Conservation (phyloP, 2,797 vertebrate genomes). For the Channa striata region DNA sequence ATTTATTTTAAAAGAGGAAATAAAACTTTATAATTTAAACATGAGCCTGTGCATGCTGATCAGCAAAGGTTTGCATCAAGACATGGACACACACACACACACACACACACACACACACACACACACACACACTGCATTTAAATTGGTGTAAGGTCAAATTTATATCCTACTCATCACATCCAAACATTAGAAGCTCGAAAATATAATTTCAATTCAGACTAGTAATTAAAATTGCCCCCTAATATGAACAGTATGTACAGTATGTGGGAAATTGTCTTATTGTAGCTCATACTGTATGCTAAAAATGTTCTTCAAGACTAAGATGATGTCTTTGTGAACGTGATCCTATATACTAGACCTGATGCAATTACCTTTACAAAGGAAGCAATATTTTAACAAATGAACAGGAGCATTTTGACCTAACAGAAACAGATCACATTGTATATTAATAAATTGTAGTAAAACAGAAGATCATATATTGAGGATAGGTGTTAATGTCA, state of each 20-base stretch:
- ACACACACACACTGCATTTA: not conserved
- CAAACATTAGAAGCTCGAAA: not conserved
- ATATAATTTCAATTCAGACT: not conserved
- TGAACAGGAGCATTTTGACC: too few species aligned
- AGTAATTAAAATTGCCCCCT: too few species aligned
- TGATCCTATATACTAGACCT: too few species aligned
- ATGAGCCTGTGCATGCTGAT: not conserved
- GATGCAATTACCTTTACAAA: too few species aligned
- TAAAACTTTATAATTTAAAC: slow-evolving; percentile 7
- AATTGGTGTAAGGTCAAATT: not conserved
- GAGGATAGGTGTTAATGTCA: too few species aligned
- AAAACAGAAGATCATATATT: too few species aligned
- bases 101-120: not conserved
- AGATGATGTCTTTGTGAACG: too few species aligned
- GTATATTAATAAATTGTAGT: too few species aligned
- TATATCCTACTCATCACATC: not conserved
- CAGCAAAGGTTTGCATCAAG: not conserved
- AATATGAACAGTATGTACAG: not conserved
- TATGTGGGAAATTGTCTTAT: not conserved
- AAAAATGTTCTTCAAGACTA: too few species aligned
- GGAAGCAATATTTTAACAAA: too few species aligned
- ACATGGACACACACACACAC: not conserved
- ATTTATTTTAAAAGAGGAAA: slow-evolving; percentile 5
- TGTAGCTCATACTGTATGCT: too few species aligned
- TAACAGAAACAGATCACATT: too few species aligned